Evolutionary conservation across 2,113 vertebrate genomes (phyloP), one percentile per base, ranked within the genome.

Genomic region (Pseudopodoces humilis): DNA sequence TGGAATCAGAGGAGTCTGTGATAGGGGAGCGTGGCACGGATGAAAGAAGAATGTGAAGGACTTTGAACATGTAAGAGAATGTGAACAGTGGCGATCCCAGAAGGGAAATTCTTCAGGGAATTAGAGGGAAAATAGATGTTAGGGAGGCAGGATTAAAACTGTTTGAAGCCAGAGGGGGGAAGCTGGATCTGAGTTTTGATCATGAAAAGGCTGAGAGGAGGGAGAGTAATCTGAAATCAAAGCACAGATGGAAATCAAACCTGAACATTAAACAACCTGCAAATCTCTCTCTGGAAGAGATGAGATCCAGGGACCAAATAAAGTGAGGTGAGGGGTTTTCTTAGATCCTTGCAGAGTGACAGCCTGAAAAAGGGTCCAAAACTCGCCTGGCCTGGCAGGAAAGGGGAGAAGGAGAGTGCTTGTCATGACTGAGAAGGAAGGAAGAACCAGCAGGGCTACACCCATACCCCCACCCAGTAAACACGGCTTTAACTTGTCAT

Each of bases 1-100:
- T 90, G 56, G 52, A 95, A 92, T 95, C 94, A 94, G 93, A 96
- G 82, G 43, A 82, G 60, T 31, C 56, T 95, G 82, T 92, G 82
- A 94, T 83, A 86, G 79, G 68, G 56, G 82, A 93, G 92, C 47
- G 2, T 2, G 5, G 52, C 79, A 37, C 16, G 67, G 67, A 96
- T 95, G 90, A 96, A 96, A 97, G 91, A 49, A 85, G 85, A 94
- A 83, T 59, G 68, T 68, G 82, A 81, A 88, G 72, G 92, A 80
- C 93, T 97, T 96, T 96, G 95, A 97, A 97, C 90, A 95, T 95
- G 82, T 88, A 83, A 96, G 91, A 92, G 87, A 96, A 94, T 86
- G 90, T 84, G 95, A 95, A 93, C 88, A 80, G 88, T 94, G 85
- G 88, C 0, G 1, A 96, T 95, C 93, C 94, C 90, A 93, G 72